Evolutionary conservation across 2,113 vertebrate species (phyloP).

Genomic region (Felis catus): DNA sequence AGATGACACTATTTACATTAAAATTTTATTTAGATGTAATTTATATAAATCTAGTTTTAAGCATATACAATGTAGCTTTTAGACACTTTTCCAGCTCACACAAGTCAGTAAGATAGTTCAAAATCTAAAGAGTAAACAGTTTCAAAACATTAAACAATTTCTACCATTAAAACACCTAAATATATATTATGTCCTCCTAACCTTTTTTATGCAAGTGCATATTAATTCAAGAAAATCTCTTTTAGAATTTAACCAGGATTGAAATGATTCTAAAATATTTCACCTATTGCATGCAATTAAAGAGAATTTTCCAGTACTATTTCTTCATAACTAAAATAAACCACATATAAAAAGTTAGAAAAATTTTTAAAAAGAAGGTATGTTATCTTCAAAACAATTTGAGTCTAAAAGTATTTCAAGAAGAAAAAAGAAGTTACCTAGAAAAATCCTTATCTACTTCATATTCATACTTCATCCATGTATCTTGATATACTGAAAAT

Average conservation of each 20-base stretch:
- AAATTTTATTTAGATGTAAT: constrained; percentile 32
- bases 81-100: not conserved
- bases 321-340: constrained; percentile 49
- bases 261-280: constrained; percentile 57
- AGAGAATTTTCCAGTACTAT: constrained; percentile 20
- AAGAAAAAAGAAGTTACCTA: constrained; percentile 88
- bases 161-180: not conserved
- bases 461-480: constrained; percentile 99
- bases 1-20: constrained; percentile 5
- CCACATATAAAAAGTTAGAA: not conserved
- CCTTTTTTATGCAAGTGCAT: not conserved
- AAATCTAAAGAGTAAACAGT: not conserved
- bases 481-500: constrained; percentile 96
- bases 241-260: constrained; percentile 22
- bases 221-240: not conserved
- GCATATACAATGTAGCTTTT: not conserved
- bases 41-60: constrained; percentile 36
- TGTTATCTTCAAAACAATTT: not conserved
- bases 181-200: not conserved
- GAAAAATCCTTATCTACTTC: constrained; percentile 98
- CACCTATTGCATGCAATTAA: not conserved
- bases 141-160: constrained; percentile 40
- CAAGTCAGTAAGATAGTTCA: constrained; percentile 32
- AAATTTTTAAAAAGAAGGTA: not conserved
- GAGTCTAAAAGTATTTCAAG: constrained; percentile 28